Evolutionary conservation across 2,797 vertebrate genomes (phyloP).

Genomic region (Micropoecilia bifurca): DNA sequence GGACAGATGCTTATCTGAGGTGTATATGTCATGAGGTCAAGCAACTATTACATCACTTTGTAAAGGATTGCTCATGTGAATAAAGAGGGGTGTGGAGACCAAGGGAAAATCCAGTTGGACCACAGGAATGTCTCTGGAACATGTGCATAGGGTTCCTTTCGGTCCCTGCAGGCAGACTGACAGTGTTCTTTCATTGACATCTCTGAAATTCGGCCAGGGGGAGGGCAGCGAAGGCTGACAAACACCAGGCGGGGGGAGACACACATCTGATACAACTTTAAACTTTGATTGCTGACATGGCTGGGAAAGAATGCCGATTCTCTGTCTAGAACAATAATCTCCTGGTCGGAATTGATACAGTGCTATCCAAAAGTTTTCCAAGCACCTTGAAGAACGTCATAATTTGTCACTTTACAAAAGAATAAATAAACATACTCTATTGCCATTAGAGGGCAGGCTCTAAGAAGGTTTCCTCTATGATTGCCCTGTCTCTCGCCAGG

Average conservation of each 20-base stretch:
- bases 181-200: constrained; percentile 74
- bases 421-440: background rate
- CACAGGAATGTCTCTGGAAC: constrained; percentile 77
- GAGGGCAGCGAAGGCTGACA: constrained; percentile 44
- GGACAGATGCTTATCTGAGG: constrained; percentile 3
- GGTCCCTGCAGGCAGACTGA: constrained; percentile 46
- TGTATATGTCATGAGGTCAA: constrained; percentile 17
- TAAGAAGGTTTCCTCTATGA: background rate
- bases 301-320: constrained; percentile 19
- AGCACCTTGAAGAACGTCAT: background rate
- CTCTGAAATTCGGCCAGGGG: constrained; percentile 34
- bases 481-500: background rate
- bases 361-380: background rate
- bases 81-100: constrained; percentile 54
- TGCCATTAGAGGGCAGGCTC: background rate
- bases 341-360: background rate
- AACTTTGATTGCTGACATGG: constrained; percentile 35
- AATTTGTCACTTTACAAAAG: background rate
- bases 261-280: constrained; percentile 22
- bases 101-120: constrained; percentile 68
- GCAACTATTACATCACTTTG: constrained; percentile 48
- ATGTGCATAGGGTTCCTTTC: constrained; percentile 63
- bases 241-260: constrained; percentile 31
- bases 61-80: constrained; percentile 40
- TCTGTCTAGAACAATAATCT: constrained; percentile 12